phyloP scores from a whole-genome alignment of 30 jellyfish, hydroid and myxozoan species.

The Hydractinia symbiolongicarpus region DNA sequence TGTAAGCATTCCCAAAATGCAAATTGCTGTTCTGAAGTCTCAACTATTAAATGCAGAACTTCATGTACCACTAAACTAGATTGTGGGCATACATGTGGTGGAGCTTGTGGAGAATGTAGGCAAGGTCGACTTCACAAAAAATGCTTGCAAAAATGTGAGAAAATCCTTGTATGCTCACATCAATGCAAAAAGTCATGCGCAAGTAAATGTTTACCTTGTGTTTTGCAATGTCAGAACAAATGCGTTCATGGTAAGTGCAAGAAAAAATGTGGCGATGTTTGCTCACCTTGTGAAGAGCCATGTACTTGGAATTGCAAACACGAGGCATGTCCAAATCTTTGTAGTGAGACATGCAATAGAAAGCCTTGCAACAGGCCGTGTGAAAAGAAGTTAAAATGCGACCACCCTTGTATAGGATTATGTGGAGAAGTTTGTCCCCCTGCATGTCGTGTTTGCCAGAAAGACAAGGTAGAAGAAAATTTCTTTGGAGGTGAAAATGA shows the following conservation, averaged over 20 bases:
- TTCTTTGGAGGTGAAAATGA: conserved; percentile 30
- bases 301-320: conserved; percentile 23
- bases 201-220: no score
- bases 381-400: conserved; percentile 10
- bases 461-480: conserved; percentile 1
- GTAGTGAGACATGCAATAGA: conserved; percentile 47
- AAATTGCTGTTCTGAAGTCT: conserved; percentile 22
- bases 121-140: conserved; percentile 45
- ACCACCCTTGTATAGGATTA: conserved; percentile 51
- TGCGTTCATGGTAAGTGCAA: conserved; percentile 11
- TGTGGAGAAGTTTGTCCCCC: conserved; percentile 58
- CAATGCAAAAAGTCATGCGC: conserved; percentile 13
- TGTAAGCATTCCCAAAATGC: conserved; percentile 38
- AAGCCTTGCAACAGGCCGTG: conserved; percentile 60
- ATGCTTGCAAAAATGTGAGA: conserved; percentile 32
- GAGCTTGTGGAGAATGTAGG: conserved; percentile 37
- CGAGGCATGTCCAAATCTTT: conserved; percentile 13
- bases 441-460: conserved; percentile 35
- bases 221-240: no score
- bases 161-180: conserved; percentile 36
- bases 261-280: conserved; percentile 27
- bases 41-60: conserved; percentile 16
- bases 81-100: conserved; percentile 59
- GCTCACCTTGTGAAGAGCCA: conserved; percentile 52
- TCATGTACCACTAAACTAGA: conserved; percentile 34